phyloP scores from a whole-genome alignment of 2,797 vertebrate genomes.

The Glyptemys insculpta region DNA sequence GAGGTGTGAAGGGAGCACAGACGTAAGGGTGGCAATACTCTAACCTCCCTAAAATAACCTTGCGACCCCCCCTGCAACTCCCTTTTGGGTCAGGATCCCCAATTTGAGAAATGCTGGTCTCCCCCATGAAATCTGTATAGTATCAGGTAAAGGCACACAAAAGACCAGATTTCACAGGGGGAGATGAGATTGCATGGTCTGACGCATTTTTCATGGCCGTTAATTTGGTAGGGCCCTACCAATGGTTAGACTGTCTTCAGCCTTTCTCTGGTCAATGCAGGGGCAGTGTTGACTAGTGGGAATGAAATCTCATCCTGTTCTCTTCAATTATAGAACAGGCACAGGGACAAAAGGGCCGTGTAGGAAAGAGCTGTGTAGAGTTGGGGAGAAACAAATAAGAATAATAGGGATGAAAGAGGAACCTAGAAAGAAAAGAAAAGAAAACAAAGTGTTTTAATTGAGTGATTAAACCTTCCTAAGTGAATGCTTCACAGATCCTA shows the following conservation, averaged over 20 bases:
- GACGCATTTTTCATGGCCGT: too few relatives aligned
- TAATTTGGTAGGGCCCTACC: too few relatives aligned
- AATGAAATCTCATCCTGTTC: not conserved
- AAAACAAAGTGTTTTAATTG: not conserved
- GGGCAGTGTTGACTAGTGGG: not conserved
- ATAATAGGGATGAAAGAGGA: not conserved
- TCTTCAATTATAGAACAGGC: fast-evolving
- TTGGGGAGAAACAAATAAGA: not conserved
- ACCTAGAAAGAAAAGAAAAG: not conserved
- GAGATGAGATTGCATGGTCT: too few relatives aligned
- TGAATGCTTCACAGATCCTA: not conserved
- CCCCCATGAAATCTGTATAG: too few relatives aligned
- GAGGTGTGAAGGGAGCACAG: too few relatives aligned
- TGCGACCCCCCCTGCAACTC: too few relatives aligned
- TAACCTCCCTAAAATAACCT: too few relatives aligned
- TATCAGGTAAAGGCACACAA: too few relatives aligned
- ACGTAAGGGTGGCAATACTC: too few relatives aligned
- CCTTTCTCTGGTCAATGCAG: not conserved
- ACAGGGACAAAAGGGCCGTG: not conserved
- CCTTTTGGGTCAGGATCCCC: too few relatives aligned
- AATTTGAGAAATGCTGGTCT: too few relatives aligned
- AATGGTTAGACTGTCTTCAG: not conserved
- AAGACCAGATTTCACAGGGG: too few relatives aligned
- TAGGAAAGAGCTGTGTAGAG: not conserved
- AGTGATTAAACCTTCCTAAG: conserved; percentile 32